Conservation (phyloP, 2,888 invertebrate genomes). For the Acronicta psi region DNA sequence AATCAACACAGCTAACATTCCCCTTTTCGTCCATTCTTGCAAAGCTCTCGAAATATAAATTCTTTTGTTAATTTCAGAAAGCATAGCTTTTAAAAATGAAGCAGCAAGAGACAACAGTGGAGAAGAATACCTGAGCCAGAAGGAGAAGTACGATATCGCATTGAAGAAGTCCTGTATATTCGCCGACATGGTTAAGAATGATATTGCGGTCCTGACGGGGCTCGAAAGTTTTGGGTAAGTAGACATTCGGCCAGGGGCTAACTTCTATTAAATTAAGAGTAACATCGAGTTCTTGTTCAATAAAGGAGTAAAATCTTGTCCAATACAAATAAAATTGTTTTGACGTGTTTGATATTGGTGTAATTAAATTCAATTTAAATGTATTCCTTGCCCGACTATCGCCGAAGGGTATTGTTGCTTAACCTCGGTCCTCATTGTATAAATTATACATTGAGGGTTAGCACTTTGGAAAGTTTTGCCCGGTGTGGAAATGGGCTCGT, state of each 20-base stretch:
- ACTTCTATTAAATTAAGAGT: too few species aligned
- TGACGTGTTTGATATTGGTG: too few species aligned
- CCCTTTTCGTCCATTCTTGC: too few species aligned
- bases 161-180: constrained; percentile 92
- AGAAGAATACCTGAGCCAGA: constrained; percentile 92
- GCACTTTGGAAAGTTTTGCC: too few species aligned
- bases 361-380: constrained; percentile 32
- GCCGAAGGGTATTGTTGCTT: not conserved
- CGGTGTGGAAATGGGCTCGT: too few species aligned
- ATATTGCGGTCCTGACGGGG: constrained; percentile 90
- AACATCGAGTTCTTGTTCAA: too few species aligned
- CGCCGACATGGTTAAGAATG: constrained; percentile 90
- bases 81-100: constrained; percentile 84
- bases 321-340: too few species aligned
- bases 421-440: not conserved
- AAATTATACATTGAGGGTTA: not conserved
- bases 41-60: not conserved
- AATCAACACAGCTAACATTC: too few species aligned
- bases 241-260: not conserved
- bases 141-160: constrained; percentile 94
- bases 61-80: constrained; percentile 63
- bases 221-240: constrained; percentile 92
- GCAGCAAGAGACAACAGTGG: constrained; percentile 90
- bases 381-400: constrained; percentile 1
- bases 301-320: too few species aligned